Conservation (phyloP, 2,888 invertebrate species). For the Ctena decussata region DNA sequence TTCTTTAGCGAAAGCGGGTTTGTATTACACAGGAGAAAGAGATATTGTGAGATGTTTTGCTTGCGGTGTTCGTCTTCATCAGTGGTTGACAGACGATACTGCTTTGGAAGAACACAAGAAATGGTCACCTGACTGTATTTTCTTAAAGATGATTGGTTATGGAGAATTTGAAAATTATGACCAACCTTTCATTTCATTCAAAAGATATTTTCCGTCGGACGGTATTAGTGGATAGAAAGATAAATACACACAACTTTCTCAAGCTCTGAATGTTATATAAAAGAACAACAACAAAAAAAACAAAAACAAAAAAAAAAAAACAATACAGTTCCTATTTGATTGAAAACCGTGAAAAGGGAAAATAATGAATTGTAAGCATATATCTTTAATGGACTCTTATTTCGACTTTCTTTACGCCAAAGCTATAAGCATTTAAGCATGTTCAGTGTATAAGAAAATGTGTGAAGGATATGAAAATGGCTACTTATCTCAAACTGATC, state of each 20-base stretch:
- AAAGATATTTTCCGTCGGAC: no score
- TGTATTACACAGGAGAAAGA: neutral
- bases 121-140: neutral
- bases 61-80: neutral
- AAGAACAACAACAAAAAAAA: no score
- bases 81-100: neutral
- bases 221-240: no score
- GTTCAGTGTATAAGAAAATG: slow-evolving; percentile 26
- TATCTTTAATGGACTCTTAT: slow-evolving; percentile 45
- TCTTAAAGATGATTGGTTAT: neutral
- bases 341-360: no score
- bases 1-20: neutral
- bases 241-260: no score
- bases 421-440: slow-evolving; percentile 23
- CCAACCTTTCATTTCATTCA: no score
- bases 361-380: no score
- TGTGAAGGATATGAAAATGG: slow-evolving; percentile 32
- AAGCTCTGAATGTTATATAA: no score
- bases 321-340: no score
- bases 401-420: slow-evolving; percentile 50
- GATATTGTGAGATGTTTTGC: neutral
- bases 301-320: no score
- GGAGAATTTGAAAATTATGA: neutral
- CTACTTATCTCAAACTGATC: slow-evolving; percentile 36
- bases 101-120: neutral